These are phyloP conservation scores for Heterodera schachtii DNA, from an alignment of 1,140 invertebrate genomes.

Conservation along the genomic window DNA sequence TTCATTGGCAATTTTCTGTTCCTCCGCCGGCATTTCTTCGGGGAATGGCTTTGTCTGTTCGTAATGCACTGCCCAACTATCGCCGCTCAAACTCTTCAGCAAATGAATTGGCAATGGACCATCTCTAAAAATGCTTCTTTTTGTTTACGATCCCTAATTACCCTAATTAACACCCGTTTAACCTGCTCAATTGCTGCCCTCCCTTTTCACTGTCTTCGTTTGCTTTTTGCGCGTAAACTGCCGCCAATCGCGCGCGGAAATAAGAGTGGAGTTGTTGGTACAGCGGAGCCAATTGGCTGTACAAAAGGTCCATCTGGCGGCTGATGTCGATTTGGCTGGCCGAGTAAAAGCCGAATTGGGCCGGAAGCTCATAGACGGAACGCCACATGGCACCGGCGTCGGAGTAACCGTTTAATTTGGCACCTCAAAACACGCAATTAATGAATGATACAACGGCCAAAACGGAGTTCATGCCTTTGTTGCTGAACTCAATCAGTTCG, in stretches of 20 bases:
- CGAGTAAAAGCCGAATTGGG: slow-evolving; percentile 16
- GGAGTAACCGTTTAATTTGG: slow-evolving; percentile 48
- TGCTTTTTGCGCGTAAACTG: slow-evolving; percentile 27
- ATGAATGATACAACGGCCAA: background rate
- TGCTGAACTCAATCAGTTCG: slow-evolving; percentile 43
- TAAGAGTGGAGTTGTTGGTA: slow-evolving; percentile 53
- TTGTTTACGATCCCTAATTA: background rate
- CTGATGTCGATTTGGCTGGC: slow-evolving; percentile 34
- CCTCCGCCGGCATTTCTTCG: slow-evolving; percentile 25
- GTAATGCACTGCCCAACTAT: slow-evolving; percentile 43
- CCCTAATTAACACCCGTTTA: background rate
- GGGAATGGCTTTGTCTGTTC: slow-evolving; percentile 53
- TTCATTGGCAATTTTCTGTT: slow-evolving; percentile 45
- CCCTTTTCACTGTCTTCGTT: background rate
- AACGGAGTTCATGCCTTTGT: slow-evolving; percentile 41
- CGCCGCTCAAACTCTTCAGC: slow-evolving; percentile 43
- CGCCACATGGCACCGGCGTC: slow-evolving; percentile 52
- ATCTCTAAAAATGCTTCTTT: slow-evolving; percentile 41
- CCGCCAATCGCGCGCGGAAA: slow-evolving; percentile 45
- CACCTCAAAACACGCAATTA: slow-evolving; percentile 26
- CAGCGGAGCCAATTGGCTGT: slow-evolving; percentile 45
- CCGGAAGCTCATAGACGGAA: slow-evolving; percentile 45
- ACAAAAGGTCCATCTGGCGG: slow-evolving; percentile 37
- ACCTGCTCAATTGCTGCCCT: background rate
- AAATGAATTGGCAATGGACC: slow-evolving; percentile 77